phyloP scores from a whole-genome alignment of 2,797 vertebrate species.

The Diglossa cyanea region DNA sequence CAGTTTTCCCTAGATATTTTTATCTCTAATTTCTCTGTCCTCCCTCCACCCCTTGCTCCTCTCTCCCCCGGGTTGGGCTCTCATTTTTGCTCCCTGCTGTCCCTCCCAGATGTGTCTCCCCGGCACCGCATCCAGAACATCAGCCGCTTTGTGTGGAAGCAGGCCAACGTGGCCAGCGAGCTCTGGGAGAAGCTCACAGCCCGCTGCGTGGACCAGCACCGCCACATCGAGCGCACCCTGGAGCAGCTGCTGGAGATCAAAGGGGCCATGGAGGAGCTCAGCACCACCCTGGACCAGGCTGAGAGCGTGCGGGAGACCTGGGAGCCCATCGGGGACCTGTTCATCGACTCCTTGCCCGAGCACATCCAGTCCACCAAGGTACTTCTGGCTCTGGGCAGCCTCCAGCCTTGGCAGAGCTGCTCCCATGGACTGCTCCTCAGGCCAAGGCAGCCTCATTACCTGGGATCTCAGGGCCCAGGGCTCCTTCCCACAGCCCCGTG shows the following conservation, averaged over 20 bases:
- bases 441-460: not conserved
- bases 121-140: slow-evolving; percentile 88
- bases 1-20: not conserved
- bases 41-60: not conserved
- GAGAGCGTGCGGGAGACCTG: slow-evolving; percentile 90
- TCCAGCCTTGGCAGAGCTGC: not conserved
- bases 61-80: not conserved
- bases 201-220: slow-evolving; percentile 92
- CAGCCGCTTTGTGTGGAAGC: slow-evolving; percentile 96
- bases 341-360: slow-evolving; percentile 95
- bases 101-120: slow-evolving; percentile 85
- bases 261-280: slow-evolving; percentile 90
- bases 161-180: slow-evolving; percentile 93
- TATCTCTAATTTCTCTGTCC: not conserved
- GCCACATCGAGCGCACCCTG: slow-evolving; percentile 91
- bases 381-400: not conserved
- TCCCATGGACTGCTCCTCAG: not conserved
- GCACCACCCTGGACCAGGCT: slow-evolving; percentile 85
- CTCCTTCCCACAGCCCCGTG: not conserved
- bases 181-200: slow-evolving; percentile 96
- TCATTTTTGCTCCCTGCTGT: not conserved
- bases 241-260: slow-evolving; percentile 93
- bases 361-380: slow-evolving; percentile 97
- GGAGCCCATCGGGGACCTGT: slow-evolving; percentile 97
- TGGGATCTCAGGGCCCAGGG: not conserved